phyloP scores from a whole-genome alignment of 2,888 invertebrate genomes.

The Lithosia quadra region DNA sequence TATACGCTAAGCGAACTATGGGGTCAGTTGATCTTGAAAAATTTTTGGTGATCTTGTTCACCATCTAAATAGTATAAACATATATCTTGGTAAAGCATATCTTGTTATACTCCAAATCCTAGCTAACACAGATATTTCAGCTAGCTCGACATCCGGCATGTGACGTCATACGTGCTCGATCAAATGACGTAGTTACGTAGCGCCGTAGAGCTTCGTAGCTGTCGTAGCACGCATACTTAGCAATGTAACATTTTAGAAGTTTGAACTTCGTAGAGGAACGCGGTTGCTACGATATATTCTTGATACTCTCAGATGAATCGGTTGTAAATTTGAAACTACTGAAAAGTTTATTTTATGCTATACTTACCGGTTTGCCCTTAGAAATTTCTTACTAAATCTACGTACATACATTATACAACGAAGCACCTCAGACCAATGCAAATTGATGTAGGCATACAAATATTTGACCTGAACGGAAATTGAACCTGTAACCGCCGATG shows the following conservation, averaged over 20 bases:
- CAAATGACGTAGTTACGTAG: constrained; percentile 31
- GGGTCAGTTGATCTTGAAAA: too few species aligned
- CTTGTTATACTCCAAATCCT: constrained; percentile 10
- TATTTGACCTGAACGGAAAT: too few species aligned
- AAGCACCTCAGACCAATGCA: too few species aligned
- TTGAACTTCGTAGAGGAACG: neutral
- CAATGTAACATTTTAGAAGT: neutral
- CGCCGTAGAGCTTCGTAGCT: constrained; percentile 29
- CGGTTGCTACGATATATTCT: neutral
- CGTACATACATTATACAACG: too few species aligned
- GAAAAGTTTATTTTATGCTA: too few species aligned
- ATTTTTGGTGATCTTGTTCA: too few species aligned
- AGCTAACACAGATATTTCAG: constrained; percentile 26
- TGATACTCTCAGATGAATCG: neutral
- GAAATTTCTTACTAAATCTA: too few species aligned
- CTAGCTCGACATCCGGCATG: constrained; percentile 25
- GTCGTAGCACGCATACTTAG: constrained; percentile 14
- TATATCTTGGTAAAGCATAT: constrained; percentile 11
- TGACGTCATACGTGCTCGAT: constrained; percentile 31
- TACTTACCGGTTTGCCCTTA: too few species aligned
- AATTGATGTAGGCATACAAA: too few species aligned
- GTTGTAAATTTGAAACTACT: neutral
- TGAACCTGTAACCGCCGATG: too few species aligned
- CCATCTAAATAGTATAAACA: neutral
- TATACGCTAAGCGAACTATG: too few species aligned